Conservation (phyloP, 2,797 vertebrate species). For the Falco biarmicus region DNA sequence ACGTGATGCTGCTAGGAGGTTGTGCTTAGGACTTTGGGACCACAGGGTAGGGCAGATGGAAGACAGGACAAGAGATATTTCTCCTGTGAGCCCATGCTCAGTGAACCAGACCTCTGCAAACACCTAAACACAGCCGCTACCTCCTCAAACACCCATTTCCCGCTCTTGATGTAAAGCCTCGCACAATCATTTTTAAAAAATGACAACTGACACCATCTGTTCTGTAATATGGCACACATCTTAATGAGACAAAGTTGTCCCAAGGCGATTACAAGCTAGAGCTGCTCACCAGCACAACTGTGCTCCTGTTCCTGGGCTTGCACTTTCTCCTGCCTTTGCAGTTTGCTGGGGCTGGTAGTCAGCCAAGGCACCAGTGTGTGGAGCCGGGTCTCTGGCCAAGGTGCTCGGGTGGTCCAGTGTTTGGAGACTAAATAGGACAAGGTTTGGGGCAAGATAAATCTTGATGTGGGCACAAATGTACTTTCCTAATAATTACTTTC, state of each 20-base stretch:
- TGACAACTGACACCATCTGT: neutral
- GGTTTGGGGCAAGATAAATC: neutral
- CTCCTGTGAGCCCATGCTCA: neutral
- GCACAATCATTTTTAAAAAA: neutral
- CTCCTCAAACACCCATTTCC: neutral
- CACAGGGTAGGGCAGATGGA: rapidly evolving
- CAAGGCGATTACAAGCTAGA: neutral
- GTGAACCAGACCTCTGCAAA: neutral
- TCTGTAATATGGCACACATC: neutral
- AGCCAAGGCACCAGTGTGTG: neutral
- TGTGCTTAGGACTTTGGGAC: neutral
- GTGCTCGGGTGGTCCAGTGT: neutral
- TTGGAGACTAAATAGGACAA: neutral
- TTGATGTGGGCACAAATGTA: neutral
- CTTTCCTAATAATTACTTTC: neutral
- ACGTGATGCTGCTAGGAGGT: rapidly evolving
- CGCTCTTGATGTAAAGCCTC: neutral
- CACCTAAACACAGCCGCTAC: neutral
- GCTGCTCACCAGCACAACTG: neutral
- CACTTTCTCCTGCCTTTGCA: neutral
- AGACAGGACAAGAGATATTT: neutral
- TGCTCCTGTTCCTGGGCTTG: neutral
- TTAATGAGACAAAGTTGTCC: neutral
- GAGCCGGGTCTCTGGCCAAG: neutral
- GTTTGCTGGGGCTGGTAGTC: neutral